Base-by-base conservation (phyloP, 2,113 vertebrate genomes). In the Clarias gariepinus region DNA sequence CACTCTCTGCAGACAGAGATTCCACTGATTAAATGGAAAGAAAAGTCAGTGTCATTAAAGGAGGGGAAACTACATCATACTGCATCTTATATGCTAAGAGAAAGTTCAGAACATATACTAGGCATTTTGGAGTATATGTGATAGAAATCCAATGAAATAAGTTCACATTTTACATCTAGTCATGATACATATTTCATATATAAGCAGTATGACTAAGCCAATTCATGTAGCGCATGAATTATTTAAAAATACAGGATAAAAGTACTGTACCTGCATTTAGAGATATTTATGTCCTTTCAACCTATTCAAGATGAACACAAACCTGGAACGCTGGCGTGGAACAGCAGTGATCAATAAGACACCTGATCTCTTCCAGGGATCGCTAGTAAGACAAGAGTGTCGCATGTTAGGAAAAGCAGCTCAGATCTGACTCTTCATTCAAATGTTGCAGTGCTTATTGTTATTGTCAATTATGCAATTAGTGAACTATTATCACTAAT, bases 1-100 rank as follows among this genome's bases (percentile, higher is more conserved):
- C 60, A 82, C 36, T 74, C 30, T 74, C 55, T 78, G 81, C 82
- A 82, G 85, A 87, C 28, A 80, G 57, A 82, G 82, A 66, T 74
- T 85, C 41, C 64, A 52, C 82, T 85, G 81, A 88, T 87, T 78
- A 84, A 47, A 81, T 15, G 57, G 73, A 68, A 30, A 80, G 79
- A 18, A 69, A 86, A 81, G 58, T 19, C 19, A 55, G 5, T 25
- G 61, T 47, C 61, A 36, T 85, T 78, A 66, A 63, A 25, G 18
- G 8, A 28, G 41, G 55, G 74, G 60, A 85, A 28, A 63, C 60
- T 8, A 78, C 47, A 23, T 78, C 36, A 85, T 8, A 18, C n/a
- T 25, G 74, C 19, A 78, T 66, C 33, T 30, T 41, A 77, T n/a
- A 77, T 36, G 76, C 60, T 52, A 36, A 60, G 21, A 73, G 63